Percentiles rank a stretch among this genome's conserved stretches.
Evolutionary conservation across 2,113 vertebrate genomes (phyloP).

Genomic region (Oxygymnocypris stewartii): DNA sequence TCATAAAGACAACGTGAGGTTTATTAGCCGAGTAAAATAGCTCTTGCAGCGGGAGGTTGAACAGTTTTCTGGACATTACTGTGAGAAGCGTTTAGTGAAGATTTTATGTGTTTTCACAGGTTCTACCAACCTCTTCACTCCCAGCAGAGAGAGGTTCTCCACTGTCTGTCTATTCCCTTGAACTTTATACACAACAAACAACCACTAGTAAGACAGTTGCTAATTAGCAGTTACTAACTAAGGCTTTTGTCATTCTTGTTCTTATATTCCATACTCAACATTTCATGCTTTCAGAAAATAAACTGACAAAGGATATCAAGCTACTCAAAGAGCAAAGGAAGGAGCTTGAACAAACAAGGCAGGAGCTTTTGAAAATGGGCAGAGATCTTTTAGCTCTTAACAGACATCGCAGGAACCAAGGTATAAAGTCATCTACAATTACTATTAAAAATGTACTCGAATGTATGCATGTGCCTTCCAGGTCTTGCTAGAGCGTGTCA

Average conservation of each 20-base stretch:
- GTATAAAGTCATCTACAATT: conserved; percentile 62
- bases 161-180: conserved; percentile 60
- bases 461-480: background rate
- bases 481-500: background rate
- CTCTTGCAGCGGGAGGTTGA: conserved; percentile 50
- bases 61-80: too few relatives aligned
- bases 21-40: too few relatives aligned
- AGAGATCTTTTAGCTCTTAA: conserved; percentile 82
- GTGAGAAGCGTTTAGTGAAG: too few relatives aligned
- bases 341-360: conserved; percentile 80
- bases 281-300: conserved; percentile 70
- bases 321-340: conserved; percentile 79
- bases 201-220: conserved; percentile 17
- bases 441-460: background rate
- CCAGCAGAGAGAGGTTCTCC: conserved; percentile 65
- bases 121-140: conserved; percentile 44
- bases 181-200: conserved; percentile 58
- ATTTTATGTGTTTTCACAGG: conserved; percentile 45
- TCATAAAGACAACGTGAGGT: too few relatives aligned
- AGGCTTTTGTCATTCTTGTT: background rate
- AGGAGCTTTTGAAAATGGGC: conserved; percentile 81
- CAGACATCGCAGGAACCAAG: conserved; percentile 77
- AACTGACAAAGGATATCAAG: conserved; percentile 77
- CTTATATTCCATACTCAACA: background rate
- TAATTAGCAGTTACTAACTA: background rate